Conservation (phyloP, 2,797 vertebrate genomes). For the Sphenodon punctatus region DNA sequence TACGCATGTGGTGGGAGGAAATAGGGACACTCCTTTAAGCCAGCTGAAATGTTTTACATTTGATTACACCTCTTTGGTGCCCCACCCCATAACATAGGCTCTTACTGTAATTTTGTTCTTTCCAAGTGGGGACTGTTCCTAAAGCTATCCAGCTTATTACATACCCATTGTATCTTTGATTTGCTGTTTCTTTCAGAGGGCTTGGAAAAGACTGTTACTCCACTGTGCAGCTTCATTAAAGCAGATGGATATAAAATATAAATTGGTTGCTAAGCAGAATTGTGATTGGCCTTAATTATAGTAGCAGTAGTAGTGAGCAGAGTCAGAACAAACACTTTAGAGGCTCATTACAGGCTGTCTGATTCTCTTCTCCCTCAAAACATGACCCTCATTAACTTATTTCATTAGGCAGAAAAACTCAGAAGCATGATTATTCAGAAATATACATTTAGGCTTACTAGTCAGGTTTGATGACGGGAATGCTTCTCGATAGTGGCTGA, state of each 20-base stretch:
- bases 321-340: background rate
- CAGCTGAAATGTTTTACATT: background rate
- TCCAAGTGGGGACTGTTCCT: background rate
- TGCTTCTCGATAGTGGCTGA: background rate
- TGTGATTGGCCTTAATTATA: no score
- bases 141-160: background rate
- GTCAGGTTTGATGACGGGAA: background rate
- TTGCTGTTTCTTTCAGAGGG: background rate
- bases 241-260: no score
- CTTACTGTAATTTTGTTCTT: background rate
- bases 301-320: background rate
- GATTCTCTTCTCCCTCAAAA: background rate
- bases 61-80: background rate
- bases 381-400: background rate
- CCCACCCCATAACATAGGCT: background rate
- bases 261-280: background rate
- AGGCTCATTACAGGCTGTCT: background rate
- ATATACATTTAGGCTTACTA: background rate
- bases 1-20: background rate
- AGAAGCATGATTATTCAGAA: background rate
- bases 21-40: constrained; percentile 9
- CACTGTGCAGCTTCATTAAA: no score
- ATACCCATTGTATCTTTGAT: background rate
- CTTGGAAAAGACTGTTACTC: background rate
- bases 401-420: background rate